Percentiles rank a stretch among this genome's conserved stretches.
phyloP scores from a whole-genome alignment of 2,113 vertebrate genomes.

The Mugil cephalus region DNA sequence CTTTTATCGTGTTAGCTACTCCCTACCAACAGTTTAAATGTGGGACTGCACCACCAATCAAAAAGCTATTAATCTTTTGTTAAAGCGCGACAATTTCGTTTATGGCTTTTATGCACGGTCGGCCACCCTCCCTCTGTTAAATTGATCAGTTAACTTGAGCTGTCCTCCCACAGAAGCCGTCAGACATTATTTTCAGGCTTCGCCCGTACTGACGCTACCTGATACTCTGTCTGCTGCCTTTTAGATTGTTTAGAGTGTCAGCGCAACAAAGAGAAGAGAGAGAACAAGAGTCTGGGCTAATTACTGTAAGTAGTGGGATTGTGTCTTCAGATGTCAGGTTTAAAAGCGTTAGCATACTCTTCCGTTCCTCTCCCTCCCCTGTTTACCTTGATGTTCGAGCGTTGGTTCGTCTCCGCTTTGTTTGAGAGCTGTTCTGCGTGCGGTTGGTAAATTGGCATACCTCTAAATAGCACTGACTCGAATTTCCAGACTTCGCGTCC shows the following conservation, averaged over 20 bases:
- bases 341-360: conserved; percentile 23
- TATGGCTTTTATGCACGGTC: conserved; percentile 4
- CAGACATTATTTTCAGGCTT: conserved; percentile 23
- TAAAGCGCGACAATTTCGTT: background rate
- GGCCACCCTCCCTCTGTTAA: background rate
- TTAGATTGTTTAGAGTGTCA: conserved; percentile 36
- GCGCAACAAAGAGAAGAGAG: conserved; percentile 44
- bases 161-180: conserved; percentile 24
- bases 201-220: conserved; percentile 44
- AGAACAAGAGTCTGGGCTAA: conserved; percentile 46
- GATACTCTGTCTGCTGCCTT: conserved; percentile 21
- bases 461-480: conserved; percentile 20
- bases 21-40: background rate
- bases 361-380: conserved; percentile 1
- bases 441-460: conserved; percentile 16
- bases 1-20: background rate
- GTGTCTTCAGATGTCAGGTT: conserved; percentile 58
- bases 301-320: conserved; percentile 54
- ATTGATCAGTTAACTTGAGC: conserved; percentile 17
- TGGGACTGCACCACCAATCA: conserved; percentile 3
- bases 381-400: conserved; percentile 30
- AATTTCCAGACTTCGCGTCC: conserved; percentile 8
- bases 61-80: background rate
- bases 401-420: background rate
- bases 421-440: conserved; percentile 7